phyloP scores from a whole-genome alignment of 2,797 vertebrate genomes.

The Vireo griseus region DNA sequence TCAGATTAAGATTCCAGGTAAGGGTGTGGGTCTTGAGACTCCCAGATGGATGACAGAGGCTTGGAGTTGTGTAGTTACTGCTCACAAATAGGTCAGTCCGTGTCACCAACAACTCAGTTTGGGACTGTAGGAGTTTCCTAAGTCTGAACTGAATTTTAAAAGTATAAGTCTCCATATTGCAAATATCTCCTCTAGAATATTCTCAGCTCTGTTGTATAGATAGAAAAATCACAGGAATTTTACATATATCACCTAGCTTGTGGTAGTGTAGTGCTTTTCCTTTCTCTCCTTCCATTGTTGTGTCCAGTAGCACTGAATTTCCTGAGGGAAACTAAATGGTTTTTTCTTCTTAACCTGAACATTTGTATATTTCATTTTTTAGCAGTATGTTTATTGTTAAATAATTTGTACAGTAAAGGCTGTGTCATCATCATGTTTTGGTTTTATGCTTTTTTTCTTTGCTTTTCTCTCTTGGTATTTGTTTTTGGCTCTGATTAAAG shows the following conservation, averaged over 20 bases:
- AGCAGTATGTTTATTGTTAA: conserved; percentile 21
- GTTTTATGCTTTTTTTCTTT: conserved; percentile 6
- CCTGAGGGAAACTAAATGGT: background rate
- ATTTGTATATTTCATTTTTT: background rate
- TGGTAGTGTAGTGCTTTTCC: background rate
- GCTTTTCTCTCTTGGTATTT: background rate
- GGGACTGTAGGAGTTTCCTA: background rate
- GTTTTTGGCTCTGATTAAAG: conserved; percentile 51
- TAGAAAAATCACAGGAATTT: background rate
- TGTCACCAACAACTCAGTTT: background rate
- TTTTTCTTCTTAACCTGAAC: background rate
- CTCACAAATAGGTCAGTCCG: background rate
- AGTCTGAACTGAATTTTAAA: background rate
- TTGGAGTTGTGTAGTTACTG: background rate
- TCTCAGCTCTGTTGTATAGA: background rate
- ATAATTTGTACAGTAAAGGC: background rate
- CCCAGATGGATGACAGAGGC: background rate
- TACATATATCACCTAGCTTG: background rate
- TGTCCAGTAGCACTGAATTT: background rate
- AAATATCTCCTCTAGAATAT: background rate
- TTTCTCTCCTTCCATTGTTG: background rate
- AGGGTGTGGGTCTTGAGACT: background rate
- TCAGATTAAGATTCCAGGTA: background rate
- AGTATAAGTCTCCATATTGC: background rate
- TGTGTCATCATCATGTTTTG: background rate